Evolutionary conservation across 2,797 vertebrate genomes (phyloP).

Genomic region (Ficedula albicollis): DNA sequence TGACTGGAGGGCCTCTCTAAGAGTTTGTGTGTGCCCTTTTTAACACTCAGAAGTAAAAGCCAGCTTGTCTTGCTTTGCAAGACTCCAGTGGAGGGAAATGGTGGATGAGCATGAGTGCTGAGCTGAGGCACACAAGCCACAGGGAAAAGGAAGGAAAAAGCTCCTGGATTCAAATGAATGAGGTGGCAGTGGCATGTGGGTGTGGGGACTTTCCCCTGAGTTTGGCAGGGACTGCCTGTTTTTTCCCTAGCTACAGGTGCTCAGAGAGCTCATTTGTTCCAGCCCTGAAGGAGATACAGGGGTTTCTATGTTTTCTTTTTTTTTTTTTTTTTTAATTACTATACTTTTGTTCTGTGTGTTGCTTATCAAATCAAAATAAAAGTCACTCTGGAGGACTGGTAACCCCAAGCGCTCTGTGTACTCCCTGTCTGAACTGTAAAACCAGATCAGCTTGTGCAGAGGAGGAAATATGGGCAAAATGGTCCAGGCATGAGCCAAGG

Average conservation of each 20-base stretch:
- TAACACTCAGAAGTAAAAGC: background rate
- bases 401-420: background rate
- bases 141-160: slow-evolving; percentile 18
- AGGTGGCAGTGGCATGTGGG: background rate
- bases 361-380: background rate
- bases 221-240: background rate
- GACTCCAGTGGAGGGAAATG: background rate
- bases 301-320: background rate
- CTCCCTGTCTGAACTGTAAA: background rate
- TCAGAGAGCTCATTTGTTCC: slow-evolving; percentile 54
- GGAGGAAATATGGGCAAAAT: background rate
- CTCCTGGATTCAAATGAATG: background rate
- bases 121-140: background rate
- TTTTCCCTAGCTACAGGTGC: slow-evolving; percentile 18
- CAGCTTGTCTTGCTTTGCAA: background rate
- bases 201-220: slow-evolving; percentile 39
- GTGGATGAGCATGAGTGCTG: background rate
- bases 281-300: background rate
- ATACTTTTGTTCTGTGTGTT: background rate
- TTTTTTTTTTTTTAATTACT: background rate
- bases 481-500: background rate
- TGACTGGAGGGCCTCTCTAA: background rate
- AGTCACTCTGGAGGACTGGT: background rate
- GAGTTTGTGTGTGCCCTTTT: background rate
- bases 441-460: background rate